A percentile compares a stretch with the other conserved stretches of the same genome.
phyloP scores from a whole-genome alignment of 2,113 vertebrate genomes.

The Dunckerocampus dactyliophorus region DNA sequence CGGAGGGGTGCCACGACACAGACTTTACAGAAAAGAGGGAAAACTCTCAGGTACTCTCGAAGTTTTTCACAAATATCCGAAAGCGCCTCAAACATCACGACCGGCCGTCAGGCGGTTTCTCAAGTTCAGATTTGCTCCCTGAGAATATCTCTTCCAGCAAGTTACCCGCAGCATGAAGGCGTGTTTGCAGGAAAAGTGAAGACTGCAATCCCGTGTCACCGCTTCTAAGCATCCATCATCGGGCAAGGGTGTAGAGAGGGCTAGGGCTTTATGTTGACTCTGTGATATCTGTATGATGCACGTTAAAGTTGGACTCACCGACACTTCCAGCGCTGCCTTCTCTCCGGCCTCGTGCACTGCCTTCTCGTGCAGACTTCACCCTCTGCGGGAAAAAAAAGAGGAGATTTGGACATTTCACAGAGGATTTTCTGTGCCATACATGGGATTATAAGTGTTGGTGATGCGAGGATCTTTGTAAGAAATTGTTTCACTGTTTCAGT shows the following conservation, averaged over 20 bases:
- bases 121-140: neutral
- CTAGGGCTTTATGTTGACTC: neutral
- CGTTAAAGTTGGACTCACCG: conserved; percentile 73
- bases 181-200: neutral
- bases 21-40: conserved; percentile 34
- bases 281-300: neutral
- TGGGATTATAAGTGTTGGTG: too few species aligned
- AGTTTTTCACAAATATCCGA: conserved; percentile 37
- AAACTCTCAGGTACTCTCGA: conserved; percentile 42
- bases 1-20: neutral
- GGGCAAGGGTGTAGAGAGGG: too few species aligned
- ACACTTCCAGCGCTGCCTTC: conserved; percentile 77
- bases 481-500: neutral
- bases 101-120: conserved; percentile 35
- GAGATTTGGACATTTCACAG: neutral
- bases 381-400: conserved; percentile 69
- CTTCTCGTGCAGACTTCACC: conserved; percentile 84
- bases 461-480: neutral
- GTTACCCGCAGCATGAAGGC: neutral
- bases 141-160: too few species aligned
- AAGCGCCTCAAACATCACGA: conserved; percentile 33
- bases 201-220: neutral
- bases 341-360: conserved; percentile 74
- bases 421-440: too few species aligned
- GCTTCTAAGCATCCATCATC: neutral